Conservation (phyloP, 2,797 vertebrate genomes). For the Dipus sagitta region DNA sequence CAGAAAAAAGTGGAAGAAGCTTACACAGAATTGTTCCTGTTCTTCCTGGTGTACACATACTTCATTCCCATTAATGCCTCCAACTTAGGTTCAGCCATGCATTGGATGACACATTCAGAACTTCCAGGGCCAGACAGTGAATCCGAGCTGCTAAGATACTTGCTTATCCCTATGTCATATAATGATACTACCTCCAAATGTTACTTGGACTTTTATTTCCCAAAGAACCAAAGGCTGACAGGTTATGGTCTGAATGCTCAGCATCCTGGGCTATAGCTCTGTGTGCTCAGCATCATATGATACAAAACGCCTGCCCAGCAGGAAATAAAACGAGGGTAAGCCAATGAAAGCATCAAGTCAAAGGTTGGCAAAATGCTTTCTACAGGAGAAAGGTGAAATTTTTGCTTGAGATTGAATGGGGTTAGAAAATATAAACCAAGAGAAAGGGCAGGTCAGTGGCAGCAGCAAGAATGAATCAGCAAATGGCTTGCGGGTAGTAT, state of each 20-base stretch:
- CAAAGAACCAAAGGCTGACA: conserved; percentile 71
- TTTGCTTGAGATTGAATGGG: background rate
- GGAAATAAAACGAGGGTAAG: conserved; percentile 68
- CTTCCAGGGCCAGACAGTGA: background rate
- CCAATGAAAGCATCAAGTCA: conserved; percentile 65
- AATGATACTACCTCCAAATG: background rate
- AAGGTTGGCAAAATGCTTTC: conserved; percentile 55
- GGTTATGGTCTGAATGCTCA: background rate
- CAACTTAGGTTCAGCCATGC: background rate
- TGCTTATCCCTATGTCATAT: background rate
- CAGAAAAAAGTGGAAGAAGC: background rate
- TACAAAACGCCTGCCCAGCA: conserved; percentile 73
- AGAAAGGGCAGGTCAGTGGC: conserved; percentile 20
- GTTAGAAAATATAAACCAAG: conserved; percentile 49
- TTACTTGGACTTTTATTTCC: conserved; percentile 61
- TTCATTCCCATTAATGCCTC: background rate
- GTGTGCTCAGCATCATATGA: conserved; percentile 25
- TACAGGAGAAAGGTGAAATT: conserved; percentile 39
- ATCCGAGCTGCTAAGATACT: background rate
- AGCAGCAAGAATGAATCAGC: background rate
- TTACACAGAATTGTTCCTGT: background rate
- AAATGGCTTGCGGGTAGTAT: background rate
- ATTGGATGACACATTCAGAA: background rate
- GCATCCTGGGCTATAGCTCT: background rate
- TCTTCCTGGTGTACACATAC: background rate